Evolutionary conservation across 2,888 invertebrate genomes (phyloP).

Genomic region (Hermodice carunculata): DNA sequence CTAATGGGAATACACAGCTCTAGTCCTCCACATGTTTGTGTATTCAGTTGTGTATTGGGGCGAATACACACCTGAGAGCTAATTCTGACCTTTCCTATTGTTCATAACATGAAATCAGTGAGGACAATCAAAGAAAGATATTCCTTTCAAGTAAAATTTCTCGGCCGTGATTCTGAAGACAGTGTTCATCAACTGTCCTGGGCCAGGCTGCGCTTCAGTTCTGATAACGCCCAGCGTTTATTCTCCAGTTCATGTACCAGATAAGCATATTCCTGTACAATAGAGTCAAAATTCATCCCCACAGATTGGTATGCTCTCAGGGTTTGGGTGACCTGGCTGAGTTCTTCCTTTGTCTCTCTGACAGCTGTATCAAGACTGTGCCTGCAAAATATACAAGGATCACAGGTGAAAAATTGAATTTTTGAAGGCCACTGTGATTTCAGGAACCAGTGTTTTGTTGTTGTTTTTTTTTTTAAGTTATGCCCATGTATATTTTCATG

Average conservation of each 20-base stretch:
- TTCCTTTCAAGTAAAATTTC: too few species aligned
- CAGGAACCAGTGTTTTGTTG: too few species aligned
- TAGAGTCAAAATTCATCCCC: constrained; percentile 57
- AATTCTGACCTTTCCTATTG: too few species aligned
- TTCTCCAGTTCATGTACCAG: constrained; percentile 60
- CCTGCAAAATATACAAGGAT: constrained; percentile 39
- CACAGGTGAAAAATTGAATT: neutral
- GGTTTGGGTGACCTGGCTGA: constrained; percentile 46
- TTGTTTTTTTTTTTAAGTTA: neutral
- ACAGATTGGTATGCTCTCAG: constrained; percentile 57
- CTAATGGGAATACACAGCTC: too few species aligned
- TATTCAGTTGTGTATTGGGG: too few species aligned
- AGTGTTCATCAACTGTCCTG: neutral
- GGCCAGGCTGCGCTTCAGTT: constrained; percentile 18
- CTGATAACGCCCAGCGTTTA: constrained; percentile 59
- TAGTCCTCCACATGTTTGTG: too few species aligned
- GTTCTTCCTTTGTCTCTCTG: constrained; percentile 49
- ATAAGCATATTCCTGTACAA: constrained; percentile 57
- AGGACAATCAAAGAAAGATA: too few species aligned
- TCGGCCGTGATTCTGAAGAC: neutral
- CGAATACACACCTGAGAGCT: too few species aligned
- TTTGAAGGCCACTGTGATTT: too few species aligned
- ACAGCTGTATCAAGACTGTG: constrained; percentile 47
- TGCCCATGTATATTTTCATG: neutral
- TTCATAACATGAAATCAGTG: too few species aligned